A percentile compares a stretch with the other conserved stretches of the same genome.
Evolutionary conservation across 2,797 vertebrate genomes (phyloP).

Genomic region (Chloroceryle amazona): DNA sequence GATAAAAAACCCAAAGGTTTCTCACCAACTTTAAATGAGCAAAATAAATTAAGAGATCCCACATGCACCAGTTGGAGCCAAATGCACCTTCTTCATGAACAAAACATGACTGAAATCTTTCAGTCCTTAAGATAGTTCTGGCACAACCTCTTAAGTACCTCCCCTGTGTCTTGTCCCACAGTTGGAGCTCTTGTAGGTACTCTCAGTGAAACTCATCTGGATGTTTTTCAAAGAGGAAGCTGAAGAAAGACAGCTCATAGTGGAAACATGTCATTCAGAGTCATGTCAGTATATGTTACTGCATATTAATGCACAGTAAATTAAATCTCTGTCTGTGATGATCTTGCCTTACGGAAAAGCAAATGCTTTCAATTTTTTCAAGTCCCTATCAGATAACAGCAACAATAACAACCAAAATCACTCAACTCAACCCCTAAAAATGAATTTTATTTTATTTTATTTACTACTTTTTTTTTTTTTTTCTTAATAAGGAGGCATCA

Average conservation of each 20-base stretch:
- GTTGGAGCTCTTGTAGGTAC: neutral
- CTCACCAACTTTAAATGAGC: neutral
- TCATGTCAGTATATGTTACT: neutral
- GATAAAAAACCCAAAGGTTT: neutral
- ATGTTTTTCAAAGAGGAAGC: neutral
- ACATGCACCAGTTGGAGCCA: neutral
- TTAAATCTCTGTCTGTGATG: constrained; percentile 43
- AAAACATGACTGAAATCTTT: neutral
- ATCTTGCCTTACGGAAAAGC: constrained; percentile 56
- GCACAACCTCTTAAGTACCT: neutral
- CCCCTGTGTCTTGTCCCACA: neutral
- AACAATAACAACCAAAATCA: constrained; percentile 64
- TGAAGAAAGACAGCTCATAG: neutral
- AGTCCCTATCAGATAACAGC: constrained; percentile 52
- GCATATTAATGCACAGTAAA: constrained; percentile 18
- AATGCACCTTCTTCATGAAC: neutral
- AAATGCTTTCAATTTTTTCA: neutral
- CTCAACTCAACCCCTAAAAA: constrained; percentile 52
- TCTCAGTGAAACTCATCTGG: neutral
- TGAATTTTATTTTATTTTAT: neutral
- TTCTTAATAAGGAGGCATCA: constrained; percentile 8
- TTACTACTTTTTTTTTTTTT: neutral
- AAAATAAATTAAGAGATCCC: neutral
- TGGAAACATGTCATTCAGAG: constrained; percentile 18
- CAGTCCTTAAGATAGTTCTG: neutral